Conservation (phyloP, 2,797 vertebrate species). For the Sylvilagus floridanus region DNA sequence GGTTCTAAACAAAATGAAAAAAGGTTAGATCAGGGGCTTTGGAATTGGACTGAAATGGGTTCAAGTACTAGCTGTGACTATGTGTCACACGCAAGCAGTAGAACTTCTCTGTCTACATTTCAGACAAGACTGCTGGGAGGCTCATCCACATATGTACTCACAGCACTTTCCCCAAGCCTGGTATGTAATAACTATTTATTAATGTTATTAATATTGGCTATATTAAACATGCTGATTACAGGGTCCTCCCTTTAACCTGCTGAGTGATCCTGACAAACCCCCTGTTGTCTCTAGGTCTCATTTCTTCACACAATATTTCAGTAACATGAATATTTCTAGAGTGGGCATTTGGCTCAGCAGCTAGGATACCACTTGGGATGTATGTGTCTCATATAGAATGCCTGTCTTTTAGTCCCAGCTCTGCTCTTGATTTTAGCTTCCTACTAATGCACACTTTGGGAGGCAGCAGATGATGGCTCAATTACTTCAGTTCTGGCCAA, state of each 20-base stretch:
- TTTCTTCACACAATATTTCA: not conserved
- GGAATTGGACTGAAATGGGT: not conserved
- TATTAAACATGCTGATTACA: conserved; percentile 19
- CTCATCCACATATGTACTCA: conserved; percentile 1
- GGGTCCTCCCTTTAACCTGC: not conserved
- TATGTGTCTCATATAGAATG: no score
- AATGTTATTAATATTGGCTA: conserved; percentile 24
- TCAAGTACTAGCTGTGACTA: not conserved
- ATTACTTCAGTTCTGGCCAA: no score
- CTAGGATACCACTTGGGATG: no score
- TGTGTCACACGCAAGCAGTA: not conserved
- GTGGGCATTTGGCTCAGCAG: no score
- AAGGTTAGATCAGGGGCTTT: not conserved
- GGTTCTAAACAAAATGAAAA: conserved; percentile 28
- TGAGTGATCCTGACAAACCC: not conserved
- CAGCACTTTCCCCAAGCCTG: not conserved
- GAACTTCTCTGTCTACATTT: not conserved
- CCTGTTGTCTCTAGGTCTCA: not conserved
- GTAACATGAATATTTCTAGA: not conserved
- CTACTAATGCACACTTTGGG: no score
- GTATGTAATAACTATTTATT: not conserved
- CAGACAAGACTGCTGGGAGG: not conserved
- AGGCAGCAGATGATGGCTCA: no score
- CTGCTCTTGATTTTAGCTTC: no score
- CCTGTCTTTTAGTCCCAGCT: no score